Conservation (phyloP, 2,797 vertebrate species). For the Gymnothorax reevesii region DNA sequence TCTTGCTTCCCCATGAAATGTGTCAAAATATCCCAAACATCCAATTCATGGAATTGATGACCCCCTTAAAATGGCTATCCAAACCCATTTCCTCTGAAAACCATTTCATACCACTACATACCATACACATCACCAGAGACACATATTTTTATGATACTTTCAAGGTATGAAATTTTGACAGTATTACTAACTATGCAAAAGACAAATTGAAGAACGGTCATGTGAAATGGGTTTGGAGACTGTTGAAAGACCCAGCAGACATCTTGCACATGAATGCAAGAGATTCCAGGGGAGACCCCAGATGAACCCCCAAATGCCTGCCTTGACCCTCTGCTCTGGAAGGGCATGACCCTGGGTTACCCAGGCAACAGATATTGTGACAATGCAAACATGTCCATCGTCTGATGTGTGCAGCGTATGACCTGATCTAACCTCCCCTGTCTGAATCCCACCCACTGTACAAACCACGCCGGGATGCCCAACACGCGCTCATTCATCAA, state of each 20-base stretch:
- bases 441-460: too few relatives aligned
- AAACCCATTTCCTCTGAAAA: background rate
- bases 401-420: too few relatives aligned
- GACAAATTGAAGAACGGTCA: background rate
- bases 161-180: background rate
- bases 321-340: background rate
- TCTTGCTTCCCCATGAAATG: too few relatives aligned
- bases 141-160: background rate
- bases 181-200: background rate
- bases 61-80: background rate
- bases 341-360: background rate
- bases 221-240: background rate
- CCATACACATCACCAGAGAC: background rate
- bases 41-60: too few relatives aligned
- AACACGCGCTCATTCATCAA: background rate
- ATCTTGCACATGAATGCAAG: background rate
- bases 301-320: background rate
- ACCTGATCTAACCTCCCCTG: background rate
- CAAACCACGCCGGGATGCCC: background rate
- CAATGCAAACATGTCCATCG: slow-evolving; percentile 22
- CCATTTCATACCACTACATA: background rate
- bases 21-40: too few relatives aligned
- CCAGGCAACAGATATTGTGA: too few relatives aligned
- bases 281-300: background rate
- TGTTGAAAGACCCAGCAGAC: background rate